These are phyloP conservation scores for Saccopteryx leptura DNA, from an alignment of 2,113 vertebrate species.

Conservation along the genomic window DNA sequence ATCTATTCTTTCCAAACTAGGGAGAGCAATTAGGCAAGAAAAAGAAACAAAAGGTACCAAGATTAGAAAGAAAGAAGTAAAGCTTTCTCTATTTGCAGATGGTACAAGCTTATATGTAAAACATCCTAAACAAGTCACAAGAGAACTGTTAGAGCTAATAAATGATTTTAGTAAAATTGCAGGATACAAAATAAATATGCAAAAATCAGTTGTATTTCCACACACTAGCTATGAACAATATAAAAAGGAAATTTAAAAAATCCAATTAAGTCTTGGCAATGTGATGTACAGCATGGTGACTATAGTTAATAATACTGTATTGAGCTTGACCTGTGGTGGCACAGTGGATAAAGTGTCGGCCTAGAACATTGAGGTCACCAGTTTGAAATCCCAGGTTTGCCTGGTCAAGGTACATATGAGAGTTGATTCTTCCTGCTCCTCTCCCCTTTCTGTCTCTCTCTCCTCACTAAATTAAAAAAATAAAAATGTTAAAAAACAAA, in stretches of 20 bases:
- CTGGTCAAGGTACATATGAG: no score
- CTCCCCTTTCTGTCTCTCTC: no score
- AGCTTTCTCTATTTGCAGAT: background rate
- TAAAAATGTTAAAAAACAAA: no score
- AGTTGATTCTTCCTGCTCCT: no score
- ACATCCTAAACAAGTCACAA: background rate
- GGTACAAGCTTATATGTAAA: background rate
- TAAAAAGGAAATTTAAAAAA: constrained; percentile 19
- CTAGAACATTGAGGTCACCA: no score
- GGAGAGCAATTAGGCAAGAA: background rate
- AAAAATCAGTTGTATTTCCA: background rate
- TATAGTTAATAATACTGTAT: background rate
- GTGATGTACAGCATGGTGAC: background rate
- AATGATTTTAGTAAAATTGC: background rate
- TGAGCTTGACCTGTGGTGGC: no score
- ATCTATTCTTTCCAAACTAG: background rate
- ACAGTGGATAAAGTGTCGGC: no score
- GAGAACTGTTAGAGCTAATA: background rate
- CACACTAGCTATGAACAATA: background rate
- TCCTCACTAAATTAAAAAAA: no score
- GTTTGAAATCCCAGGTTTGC: no score
- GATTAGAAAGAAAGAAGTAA: background rate
- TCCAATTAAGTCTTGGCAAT: background rate
- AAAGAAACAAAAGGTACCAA: background rate
- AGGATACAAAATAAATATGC: background rate